These are phyloP conservation scores for Dendrocincla fuliginosa DNA, from an alignment of 2,797 vertebrate genomes.

Conservation along the genomic window DNA sequence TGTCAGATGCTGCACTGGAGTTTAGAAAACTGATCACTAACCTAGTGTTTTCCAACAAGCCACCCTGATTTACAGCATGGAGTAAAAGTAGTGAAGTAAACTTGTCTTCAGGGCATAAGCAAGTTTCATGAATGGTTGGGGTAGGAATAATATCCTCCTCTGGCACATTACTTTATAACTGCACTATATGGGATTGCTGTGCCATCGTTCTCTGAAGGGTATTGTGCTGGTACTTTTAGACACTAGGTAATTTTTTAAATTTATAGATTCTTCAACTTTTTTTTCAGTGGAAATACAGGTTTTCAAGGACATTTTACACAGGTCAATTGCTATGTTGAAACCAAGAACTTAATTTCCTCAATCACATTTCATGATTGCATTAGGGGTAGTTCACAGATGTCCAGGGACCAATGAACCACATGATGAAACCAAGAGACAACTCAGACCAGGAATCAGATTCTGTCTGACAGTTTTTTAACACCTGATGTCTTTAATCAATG, in stretches of 20 bases:
- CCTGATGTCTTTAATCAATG: background rate
- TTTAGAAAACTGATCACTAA: background rate
- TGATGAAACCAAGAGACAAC: background rate
- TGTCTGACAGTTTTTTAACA: background rate
- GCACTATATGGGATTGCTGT: background rate
- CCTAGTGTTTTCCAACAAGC: background rate
- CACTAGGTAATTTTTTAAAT: background rate
- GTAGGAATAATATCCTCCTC: background rate
- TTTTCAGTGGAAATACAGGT: background rate
- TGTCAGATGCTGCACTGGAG: background rate
- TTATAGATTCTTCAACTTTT: background rate
- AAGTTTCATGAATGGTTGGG: background rate
- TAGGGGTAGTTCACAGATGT: background rate
- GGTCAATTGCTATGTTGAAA: slow-evolving; percentile 15
- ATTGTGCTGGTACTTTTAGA: background rate
- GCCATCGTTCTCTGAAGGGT: background rate
- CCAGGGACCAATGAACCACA: background rate
- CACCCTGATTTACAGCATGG: background rate
- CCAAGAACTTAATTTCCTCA: background rate
- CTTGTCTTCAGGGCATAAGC: background rate
- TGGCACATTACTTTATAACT: slow-evolving; percentile 13
- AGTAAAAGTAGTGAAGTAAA: slow-evolving; percentile 6
- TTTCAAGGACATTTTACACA: background rate
- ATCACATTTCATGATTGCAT: background rate
- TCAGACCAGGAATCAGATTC: background rate